Evolutionary conservation across 2,797 vertebrate genomes (phyloP).

Genomic region (Falco naumanni): DNA sequence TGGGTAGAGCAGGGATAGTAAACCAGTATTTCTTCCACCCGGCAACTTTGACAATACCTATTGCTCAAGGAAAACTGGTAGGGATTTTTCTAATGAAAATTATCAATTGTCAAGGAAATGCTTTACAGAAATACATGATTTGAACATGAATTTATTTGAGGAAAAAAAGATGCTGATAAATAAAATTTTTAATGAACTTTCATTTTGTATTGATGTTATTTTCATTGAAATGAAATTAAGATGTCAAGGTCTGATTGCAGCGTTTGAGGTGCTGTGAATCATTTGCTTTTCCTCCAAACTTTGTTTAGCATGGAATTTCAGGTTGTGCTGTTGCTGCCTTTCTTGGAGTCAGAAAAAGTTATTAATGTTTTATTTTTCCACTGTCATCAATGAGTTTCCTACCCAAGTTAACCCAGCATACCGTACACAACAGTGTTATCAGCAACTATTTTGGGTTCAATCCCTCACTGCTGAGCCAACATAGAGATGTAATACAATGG

Average conservation of each 20-base stretch:
- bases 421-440: neutral
- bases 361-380: neutral
- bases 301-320: neutral
- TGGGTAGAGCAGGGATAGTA: neutral
- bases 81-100: neutral
- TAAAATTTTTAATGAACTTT: neutral
- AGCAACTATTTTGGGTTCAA: neutral
- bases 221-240: neutral
- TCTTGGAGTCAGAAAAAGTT: neutral
- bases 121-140: neutral
- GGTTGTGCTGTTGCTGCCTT: neutral
- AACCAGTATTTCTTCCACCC: neutral
- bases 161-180: neutral
- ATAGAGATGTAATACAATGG: neutral
- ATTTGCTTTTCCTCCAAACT: neutral
- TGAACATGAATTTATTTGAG: neutral
- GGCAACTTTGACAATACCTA: neutral
- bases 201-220: neutral
- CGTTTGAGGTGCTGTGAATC: rapidly evolving
- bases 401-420: neutral
- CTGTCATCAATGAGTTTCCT: neutral
- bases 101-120: neutral
- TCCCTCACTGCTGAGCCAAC: neutral
- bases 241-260: rapidly evolving
- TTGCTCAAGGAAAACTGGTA: neutral